These are phyloP conservation scores for Seriola quinqueradiata DNA, from an alignment of 2,113 vertebrate species.

Conservation along the genomic window DNA sequence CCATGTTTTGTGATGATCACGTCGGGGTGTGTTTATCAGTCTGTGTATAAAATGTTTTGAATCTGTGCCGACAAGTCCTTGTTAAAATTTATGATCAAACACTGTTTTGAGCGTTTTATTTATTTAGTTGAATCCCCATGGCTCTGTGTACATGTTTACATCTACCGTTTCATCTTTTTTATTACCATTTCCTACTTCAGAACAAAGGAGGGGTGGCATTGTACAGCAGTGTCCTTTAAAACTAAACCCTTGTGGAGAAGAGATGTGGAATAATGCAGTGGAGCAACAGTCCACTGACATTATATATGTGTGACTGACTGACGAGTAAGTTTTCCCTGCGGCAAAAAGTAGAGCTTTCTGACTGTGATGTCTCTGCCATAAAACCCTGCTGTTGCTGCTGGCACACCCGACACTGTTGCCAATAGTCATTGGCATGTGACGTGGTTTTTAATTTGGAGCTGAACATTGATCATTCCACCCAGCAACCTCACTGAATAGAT, in stretches of 20 bases:
- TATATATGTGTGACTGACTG: slow-evolving; percentile 37
- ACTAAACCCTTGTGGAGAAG: neutral
- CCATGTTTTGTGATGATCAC: neutral
- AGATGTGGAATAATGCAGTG: slow-evolving; percentile 37
- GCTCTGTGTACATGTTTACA: slow-evolving; percentile 22
- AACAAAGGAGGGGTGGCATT: neutral
- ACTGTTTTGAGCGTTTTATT: slow-evolving; percentile 26
- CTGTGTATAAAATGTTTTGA: neutral
- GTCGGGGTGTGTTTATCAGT: neutral
- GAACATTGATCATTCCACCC: slow-evolving; percentile 49
- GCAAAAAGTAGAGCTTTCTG: slow-evolving; percentile 24
- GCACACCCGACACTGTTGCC: slow-evolving; percentile 29
- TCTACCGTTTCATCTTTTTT: slow-evolving; percentile 40
- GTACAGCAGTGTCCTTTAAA: slow-evolving; percentile 14
- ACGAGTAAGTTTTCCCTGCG: slow-evolving; percentile 37
- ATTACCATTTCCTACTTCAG: slow-evolving; percentile 6
- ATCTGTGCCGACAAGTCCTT: slow-evolving; percentile 11
- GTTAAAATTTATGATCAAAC: slow-evolving; percentile 42
- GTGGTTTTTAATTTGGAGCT: slow-evolving; percentile 56
- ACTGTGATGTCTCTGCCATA: slow-evolving; percentile 37
- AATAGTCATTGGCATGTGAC: slow-evolving; percentile 39
- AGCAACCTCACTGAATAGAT: slow-evolving; percentile 28
- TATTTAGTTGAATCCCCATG: slow-evolving; percentile 27
- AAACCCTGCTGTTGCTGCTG: slow-evolving; percentile 49
- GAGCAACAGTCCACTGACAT: slow-evolving; percentile 31